These are phyloP conservation scores for Mirza zaza DNA, from an alignment of 2,113 vertebrate species.

Conservation along the genomic window DNA sequence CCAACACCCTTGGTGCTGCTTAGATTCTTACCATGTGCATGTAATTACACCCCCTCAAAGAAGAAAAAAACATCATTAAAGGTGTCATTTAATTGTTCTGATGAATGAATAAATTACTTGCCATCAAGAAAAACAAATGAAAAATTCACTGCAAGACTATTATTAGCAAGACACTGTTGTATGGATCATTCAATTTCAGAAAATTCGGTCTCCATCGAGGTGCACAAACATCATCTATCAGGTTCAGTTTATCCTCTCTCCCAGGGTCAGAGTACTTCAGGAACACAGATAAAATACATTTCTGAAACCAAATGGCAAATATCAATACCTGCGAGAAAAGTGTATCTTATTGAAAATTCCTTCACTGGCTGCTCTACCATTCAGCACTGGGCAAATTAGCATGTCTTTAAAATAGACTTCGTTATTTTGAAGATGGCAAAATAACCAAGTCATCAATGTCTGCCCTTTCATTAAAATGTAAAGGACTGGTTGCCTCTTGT, in stretches of 20 bases:
- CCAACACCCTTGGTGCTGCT: not conserved
- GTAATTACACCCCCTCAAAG: not conserved
- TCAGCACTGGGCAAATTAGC: not conserved
- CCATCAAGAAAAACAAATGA: conserved; percentile 7
- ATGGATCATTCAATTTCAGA: not conserved
- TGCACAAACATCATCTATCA: not conserved
- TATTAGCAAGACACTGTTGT: not conserved
- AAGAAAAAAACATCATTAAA: not conserved
- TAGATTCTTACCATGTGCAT: not conserved
- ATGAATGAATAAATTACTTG: conserved; percentile 27
- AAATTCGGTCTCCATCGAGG: not conserved
- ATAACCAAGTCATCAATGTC: not conserved
- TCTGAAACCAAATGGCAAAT: not conserved
- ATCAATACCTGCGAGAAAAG: not conserved
- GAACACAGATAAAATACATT: not conserved
- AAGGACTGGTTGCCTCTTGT: not conserved
- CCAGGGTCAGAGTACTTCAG: not conserved
- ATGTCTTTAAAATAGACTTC: not conserved
- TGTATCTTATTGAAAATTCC: not conserved
- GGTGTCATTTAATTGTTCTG: conserved; percentile 21
- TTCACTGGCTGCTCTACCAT: not conserved
- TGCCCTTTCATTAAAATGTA: not conserved
- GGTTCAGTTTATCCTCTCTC: not conserved
- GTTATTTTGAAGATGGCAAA: not conserved
- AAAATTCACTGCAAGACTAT: not conserved